Conservation (phyloP, 2,797 vertebrate species). For the Heterohyrax brucei region DNA sequence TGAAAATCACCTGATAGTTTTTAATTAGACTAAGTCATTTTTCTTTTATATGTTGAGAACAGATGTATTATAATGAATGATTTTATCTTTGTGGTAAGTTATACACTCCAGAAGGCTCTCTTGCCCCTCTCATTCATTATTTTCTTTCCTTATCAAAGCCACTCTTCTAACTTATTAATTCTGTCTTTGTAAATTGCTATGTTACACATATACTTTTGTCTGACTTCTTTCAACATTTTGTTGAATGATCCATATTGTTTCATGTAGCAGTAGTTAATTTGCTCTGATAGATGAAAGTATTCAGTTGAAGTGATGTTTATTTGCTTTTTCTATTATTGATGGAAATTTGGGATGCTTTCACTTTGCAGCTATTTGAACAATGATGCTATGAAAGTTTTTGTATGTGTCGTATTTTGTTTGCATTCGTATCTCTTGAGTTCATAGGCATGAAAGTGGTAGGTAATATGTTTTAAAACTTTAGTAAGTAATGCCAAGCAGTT, state of each 20-base stretch:
- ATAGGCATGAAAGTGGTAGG: not conserved
- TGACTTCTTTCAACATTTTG: conserved; percentile 24
- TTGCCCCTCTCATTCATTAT: not conserved
- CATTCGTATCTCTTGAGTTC: not conserved
- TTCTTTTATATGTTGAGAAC: not conserved
- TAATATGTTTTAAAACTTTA: conserved; percentile 32
- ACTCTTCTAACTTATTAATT: not conserved
- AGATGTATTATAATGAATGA: not conserved
- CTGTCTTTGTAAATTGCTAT: not conserved
- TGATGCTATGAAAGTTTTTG: not conserved
- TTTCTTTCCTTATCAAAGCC: not conserved
- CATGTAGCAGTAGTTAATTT: not conserved
- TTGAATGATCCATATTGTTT: not conserved
- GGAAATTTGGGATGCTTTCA: conserved; percentile 9
- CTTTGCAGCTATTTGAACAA: not conserved
- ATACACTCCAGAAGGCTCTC: not conserved
- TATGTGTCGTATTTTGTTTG: not conserved
- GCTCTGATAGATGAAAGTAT: not conserved
- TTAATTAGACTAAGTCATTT: conserved; percentile 16
- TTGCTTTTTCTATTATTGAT: conserved; percentile 5
- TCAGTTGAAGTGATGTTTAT: not conserved
- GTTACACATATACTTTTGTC: not conserved
- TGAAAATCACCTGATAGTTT: conserved; percentile 33
- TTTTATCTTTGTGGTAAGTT: conserved; percentile 47
- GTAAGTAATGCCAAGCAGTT: not conserved